Evolutionary conservation across 2,888 invertebrate species (phyloP), one percentile per base, ranked within the genome.

Genomic region (Temnothorax unifasciatus): DNA sequence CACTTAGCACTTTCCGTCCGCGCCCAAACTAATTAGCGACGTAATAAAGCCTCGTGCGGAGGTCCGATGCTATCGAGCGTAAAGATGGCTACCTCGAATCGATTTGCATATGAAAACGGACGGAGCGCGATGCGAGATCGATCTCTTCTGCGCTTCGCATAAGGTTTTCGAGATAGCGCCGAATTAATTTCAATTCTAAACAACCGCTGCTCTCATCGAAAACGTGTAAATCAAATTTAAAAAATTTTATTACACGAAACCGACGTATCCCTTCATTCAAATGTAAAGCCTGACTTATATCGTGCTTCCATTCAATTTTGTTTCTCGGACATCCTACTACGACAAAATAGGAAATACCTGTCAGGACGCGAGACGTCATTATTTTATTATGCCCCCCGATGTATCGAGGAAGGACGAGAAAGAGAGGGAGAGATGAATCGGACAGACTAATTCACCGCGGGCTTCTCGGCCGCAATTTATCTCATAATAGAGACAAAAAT

Each of bases 1-100:
- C 91, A 88, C 91, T 94, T 94, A 93, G 91, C 94, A 94, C 94
- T 93, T 94, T 90, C 89, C 91, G 88, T 89, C 85, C 86, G 91
- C 89, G 61, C 83, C 59, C 85, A 84, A 87, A 91, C 76, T 92
- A 94, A 94, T 94, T 94, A 94, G 92, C 94, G 92, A 92, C 82
- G 89, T 91, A 90, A 91, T 93, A 93, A 81, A 81, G 75, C 75
- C 38, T 59, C 47, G 59, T 75, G 75, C 79, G 21, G 44, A 74
- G 79, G 47, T 18, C 21, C 79, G 79, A 81, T 74, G 59, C 75
- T 81, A 81, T 81, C 79, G 54, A 81, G 79, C 79, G 59, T 82
- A 83, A 83, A 83, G 82, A 66, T 81, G 75, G 79, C 79, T 81
- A 68, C 83, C 82, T 61, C 57, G 82, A 69, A 81, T 81, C 41